Conservation (phyloP, 2,797 vertebrate species). For the Halcyon badia region DNA sequence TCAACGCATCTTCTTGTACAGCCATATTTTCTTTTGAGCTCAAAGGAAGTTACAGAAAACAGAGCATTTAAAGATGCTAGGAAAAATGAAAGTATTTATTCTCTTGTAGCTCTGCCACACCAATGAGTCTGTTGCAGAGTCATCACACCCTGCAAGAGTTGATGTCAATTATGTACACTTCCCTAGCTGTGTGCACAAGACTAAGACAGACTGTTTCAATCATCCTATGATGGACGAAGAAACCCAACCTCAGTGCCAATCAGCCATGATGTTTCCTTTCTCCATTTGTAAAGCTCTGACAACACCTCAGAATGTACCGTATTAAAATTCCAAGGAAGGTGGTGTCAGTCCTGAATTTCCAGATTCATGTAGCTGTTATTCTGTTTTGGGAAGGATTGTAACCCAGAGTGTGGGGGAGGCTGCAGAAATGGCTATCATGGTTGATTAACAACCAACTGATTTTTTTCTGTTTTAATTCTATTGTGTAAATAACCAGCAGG, state of each 20-base stretch:
- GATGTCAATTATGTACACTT: neutral
- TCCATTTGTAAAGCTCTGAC: neutral
- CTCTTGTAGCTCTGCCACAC: neutral
- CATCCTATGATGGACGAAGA: neutral
- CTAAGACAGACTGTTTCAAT: neutral
- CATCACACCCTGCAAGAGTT: neutral
- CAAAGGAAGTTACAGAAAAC: neutral
- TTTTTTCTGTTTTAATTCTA: neutral
- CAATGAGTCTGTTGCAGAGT: neutral
- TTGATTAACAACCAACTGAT: neutral
- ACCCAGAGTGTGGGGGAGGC: neutral
- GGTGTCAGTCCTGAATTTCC: neutral
- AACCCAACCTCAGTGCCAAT: neutral
- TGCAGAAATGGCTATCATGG: neutral
- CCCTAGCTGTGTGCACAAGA: neutral
- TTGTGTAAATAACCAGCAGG: neutral
- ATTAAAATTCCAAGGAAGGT: neutral
- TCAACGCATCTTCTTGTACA: neutral
- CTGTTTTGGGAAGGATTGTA: neutral
- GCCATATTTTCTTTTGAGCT: neutral
- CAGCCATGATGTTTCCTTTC: neutral
- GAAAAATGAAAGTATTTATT: neutral
- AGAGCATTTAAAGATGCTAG: neutral
- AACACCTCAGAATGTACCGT: neutral
- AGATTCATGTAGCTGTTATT: neutral